Evolutionary conservation across 2,113 vertebrate genomes (phyloP).

Genomic region (Oreochromis aureus): DNA sequence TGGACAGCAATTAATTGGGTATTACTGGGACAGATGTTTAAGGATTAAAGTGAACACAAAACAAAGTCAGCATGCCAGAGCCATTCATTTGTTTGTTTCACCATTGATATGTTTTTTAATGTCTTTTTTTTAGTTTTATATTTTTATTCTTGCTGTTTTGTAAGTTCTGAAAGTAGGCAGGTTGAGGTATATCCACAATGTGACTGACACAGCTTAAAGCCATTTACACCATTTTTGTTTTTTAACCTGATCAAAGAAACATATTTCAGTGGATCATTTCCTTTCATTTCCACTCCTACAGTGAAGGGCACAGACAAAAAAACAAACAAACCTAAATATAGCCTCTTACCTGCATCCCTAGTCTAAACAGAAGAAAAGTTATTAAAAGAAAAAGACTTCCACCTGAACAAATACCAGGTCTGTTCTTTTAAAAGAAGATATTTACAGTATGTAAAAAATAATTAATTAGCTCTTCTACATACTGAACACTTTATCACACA

Average conservation of each 20-base stretch:
- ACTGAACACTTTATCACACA: background rate
- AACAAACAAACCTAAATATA: background rate
- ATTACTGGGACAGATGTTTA: background rate
- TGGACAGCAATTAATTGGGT: background rate
- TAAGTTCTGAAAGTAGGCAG: background rate
- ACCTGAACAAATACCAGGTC: background rate
- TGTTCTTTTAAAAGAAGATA: background rate
- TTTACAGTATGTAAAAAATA: background rate
- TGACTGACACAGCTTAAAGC: background rate
- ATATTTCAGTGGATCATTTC: background rate
- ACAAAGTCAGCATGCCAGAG: background rate
- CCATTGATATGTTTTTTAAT: background rate
- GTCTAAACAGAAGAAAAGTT: background rate
- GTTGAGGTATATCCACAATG: background rate
- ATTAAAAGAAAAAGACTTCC: background rate
- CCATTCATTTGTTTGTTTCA: background rate
- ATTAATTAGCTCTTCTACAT: background rate
- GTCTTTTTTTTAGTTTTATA: background rate
- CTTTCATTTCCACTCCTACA: background rate
- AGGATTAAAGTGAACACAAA: background rate
- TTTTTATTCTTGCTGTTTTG: background rate
- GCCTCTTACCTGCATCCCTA: background rate
- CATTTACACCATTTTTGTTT: background rate
- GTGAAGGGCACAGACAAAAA: background rate
- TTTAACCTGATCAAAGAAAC: background rate